Conservation (phyloP, 35 echinoderm and acorn worm genomes). For the Ptychodera flava region DNA sequence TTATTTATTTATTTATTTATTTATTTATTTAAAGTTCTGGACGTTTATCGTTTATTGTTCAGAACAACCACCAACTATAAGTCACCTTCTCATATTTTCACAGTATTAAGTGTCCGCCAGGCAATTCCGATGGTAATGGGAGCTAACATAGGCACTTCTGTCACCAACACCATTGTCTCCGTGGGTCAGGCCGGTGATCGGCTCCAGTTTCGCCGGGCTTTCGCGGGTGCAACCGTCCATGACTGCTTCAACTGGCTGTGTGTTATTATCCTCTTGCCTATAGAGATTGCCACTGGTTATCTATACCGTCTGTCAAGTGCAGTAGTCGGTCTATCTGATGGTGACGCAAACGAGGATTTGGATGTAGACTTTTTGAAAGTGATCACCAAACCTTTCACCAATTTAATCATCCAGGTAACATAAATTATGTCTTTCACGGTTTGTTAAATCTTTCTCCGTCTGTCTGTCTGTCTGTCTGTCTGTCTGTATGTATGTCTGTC, state of each 20-base stretch:
- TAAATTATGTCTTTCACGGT: not conserved
- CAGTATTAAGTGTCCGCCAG: constrained; percentile 51
- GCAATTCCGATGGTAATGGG: constrained; percentile 51
- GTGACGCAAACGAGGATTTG: constrained; percentile 47
- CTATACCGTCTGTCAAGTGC: constrained; percentile 36
- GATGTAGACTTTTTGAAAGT: constrained; percentile 80
- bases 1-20: too few species aligned
- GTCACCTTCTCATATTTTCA: too few species aligned
- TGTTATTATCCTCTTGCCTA: constrained; percentile 44
- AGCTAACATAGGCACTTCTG: constrained; percentile 39
- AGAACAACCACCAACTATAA: too few species aligned
- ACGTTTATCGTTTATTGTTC: too few species aligned
- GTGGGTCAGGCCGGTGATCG: constrained; percentile 40
- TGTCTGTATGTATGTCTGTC: not conserved
- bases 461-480: not conserved
- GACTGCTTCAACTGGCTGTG: constrained; percentile 77
- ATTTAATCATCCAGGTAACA: constrained; percentile 60
- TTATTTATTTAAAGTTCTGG: too few species aligned
- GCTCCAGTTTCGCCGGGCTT: constrained; percentile 60
- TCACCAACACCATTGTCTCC: constrained; percentile 78
- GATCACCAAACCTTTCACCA: constrained; percentile 74
- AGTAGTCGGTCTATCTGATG: constrained; percentile 33
- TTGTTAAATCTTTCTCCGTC: not conserved
- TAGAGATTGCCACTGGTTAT: constrained; percentile 58
- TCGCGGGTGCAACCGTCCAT: constrained; percentile 74